Conservation (phyloP, 1,140 invertebrate species). For the Saxidomus purpurata region DNA sequence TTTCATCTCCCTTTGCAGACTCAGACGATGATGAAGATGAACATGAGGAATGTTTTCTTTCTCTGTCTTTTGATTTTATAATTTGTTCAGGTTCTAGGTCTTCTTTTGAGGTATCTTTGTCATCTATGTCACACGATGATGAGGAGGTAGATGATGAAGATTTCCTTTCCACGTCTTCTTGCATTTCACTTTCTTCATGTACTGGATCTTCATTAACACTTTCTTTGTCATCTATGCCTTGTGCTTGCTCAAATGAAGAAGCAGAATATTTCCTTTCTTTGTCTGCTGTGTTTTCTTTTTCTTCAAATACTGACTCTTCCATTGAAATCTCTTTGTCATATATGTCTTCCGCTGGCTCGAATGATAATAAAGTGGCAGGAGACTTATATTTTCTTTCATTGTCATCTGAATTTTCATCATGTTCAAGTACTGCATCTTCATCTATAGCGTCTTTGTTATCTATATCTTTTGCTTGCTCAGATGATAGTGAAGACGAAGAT, state of each 20-base stretch:
- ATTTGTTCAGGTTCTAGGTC: too few relatives aligned
- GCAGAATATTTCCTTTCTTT: too few relatives aligned
- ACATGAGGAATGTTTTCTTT: not conserved
- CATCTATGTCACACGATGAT: too few relatives aligned
- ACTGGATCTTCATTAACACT: not conserved
- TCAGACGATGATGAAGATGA: conserved; percentile 35
- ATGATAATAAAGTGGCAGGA: too few relatives aligned
- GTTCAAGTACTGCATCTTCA: not conserved
- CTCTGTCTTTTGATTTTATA: too few relatives aligned
- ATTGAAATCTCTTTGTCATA: too few relatives aligned
- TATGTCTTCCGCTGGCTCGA: too few relatives aligned
- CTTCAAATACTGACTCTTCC: too few relatives aligned
- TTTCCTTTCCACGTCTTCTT: not conserved
- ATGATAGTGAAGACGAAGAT: not conserved
- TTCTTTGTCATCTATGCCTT: not conserved
- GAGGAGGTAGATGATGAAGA: not conserved
- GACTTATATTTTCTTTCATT: too few relatives aligned
- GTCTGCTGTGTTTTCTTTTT: not conserved
- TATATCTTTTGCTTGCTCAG: not conserved
- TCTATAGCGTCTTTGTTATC: not conserved
- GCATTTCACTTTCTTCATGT: not conserved
- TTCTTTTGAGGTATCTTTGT: too few relatives aligned
- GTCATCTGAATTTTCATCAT: not conserved
- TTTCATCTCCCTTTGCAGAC: not conserved
- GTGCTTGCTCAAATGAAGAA: too few relatives aligned